Conservation (phyloP, 1,140 invertebrate genomes). For the Macrobrachium rosenbergii region DNA sequence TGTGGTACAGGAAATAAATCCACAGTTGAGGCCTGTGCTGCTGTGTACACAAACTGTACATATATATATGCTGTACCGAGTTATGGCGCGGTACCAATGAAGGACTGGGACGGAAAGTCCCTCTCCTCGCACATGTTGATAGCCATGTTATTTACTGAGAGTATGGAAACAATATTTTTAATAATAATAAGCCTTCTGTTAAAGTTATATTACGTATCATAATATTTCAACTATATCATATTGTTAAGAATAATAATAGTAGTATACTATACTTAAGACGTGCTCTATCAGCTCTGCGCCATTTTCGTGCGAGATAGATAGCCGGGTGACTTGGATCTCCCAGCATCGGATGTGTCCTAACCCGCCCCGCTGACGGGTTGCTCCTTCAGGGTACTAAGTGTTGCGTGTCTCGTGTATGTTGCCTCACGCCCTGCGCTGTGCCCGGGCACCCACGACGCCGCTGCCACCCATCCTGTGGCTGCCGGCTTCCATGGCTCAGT, state of each 20-base stretch:
- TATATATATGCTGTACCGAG: constrained; percentile 56
- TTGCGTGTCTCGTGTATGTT: constrained; percentile 60
- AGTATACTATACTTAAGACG: constrained; percentile 60
- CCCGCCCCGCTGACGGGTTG: constrained; percentile 62
- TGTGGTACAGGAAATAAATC: constrained; percentile 32
- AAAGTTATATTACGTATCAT: constrained; percentile 65
- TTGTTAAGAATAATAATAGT: constrained; percentile 62
- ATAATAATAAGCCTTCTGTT: constrained; percentile 65
- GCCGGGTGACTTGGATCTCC: constrained; percentile 55
- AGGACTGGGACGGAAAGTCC: constrained; percentile 20
- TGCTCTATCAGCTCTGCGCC: constrained; percentile 56
- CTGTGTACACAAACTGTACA: constrained; percentile 62
- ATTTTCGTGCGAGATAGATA: constrained; percentile 41
- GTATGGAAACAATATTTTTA: constrained; percentile 65
- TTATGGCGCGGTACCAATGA: constrained; percentile 48
- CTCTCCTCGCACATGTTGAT: constrained; percentile 58
- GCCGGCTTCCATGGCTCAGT: constrained; percentile 52
- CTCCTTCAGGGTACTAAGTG: constrained; percentile 64
- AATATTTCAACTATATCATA: constrained; percentile 65
- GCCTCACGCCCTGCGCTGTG: constrained; percentile 52
- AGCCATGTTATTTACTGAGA: constrained; percentile 65
- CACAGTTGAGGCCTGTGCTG: constrained; percentile 56
- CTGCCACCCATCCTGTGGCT: constrained; percentile 46
- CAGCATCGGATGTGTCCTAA: constrained; percentile 62
- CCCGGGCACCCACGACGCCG: constrained; percentile 48